Evolutionary conservation across 2,113 vertebrate species (phyloP).

Genomic region (Tauraco erythrolophus): DNA sequence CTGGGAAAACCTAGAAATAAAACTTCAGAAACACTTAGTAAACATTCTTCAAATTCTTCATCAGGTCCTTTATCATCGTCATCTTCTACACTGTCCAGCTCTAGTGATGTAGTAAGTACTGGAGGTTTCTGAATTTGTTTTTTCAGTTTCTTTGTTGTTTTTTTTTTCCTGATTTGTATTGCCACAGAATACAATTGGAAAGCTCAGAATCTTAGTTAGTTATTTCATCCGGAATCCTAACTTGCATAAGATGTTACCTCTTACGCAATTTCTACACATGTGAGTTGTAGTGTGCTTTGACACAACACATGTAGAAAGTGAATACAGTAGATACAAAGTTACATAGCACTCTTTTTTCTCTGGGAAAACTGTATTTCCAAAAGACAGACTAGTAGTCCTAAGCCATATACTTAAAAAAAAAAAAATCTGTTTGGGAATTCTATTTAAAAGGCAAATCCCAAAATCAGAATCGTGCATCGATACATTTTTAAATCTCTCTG

Average conservation of each 20-base stretch:
- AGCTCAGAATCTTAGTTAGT: neutral
- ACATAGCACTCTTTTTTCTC: neutral
- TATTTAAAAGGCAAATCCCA: neutral
- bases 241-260: neutral
- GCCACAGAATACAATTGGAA: neutral
- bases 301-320: neutral
- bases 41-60: slow-evolving; percentile 93
- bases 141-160: fast-evolving
- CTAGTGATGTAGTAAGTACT: slow-evolving; percentile 92
- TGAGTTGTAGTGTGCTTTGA: neutral
- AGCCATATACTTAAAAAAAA: neutral
- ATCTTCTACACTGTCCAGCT: slow-evolving; percentile 90
- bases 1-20: slow-evolving; percentile 82
- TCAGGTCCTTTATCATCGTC: slow-evolving; percentile 90
- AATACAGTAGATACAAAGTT: neutral
- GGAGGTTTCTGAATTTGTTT: neutral
- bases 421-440: neutral
- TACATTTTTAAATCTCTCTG: neutral
- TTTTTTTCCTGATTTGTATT: neutral
- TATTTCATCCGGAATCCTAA: slow-evolving; percentile 25
- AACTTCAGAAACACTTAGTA: slow-evolving; percentile 84
- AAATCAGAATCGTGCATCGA: neutral
- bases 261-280: neutral
- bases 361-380: neutral
- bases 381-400: neutral